Base-by-base conservation (phyloP, 2,113 vertebrate species). In the Heteronetta atricapilla region DNA sequence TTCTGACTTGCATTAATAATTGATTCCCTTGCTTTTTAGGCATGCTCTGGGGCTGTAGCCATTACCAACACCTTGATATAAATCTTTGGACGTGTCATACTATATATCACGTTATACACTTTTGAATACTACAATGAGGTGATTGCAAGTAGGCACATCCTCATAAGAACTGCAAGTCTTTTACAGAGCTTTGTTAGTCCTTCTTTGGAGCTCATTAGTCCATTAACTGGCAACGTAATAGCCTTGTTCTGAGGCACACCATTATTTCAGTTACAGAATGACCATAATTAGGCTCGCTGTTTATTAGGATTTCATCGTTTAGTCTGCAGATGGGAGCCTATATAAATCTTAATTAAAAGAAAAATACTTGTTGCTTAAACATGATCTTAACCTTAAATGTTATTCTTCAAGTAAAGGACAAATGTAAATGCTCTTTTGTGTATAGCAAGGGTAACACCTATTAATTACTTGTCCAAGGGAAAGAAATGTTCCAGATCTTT, bases 301-400 rank as follows among this genome's bases (percentile, higher is more conserved):
- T 94, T 58, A 69, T 94, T 96, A 95, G 62, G 36, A 82, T 67
- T 94, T 92, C 76, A 90, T 95, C 13, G 21, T 66, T 82, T 76
- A 56, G 15, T 53, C 69, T 82, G 73, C 77, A 75, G 67, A 80
- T 91, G 78, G 67, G 38, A 94, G 73, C 52, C 31, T 76, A 62
- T 62, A 82, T 94, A 92, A 95, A 95, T 88, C 91, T 95, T 93
- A 95, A 97, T 96, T 95, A 88, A 92, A 90, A 88, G n/a, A 31
- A 90, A 78, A 93, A 72, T 62, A 15, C 63, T 59, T 93, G 62
- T 80, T 89, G 53, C 79, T 93, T 93, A 94, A 95, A 91, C 84
- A 58, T 34, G 40, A 62, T 6, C 81, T 96, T 92, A 94, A 89
- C 74, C 21, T 96, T 84, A 87, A 94, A 85, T 62, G 50, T 15